Evolutionary conservation across 2,888 invertebrate genomes (phyloP).

Genomic region (Congeria kusceri): DNA sequence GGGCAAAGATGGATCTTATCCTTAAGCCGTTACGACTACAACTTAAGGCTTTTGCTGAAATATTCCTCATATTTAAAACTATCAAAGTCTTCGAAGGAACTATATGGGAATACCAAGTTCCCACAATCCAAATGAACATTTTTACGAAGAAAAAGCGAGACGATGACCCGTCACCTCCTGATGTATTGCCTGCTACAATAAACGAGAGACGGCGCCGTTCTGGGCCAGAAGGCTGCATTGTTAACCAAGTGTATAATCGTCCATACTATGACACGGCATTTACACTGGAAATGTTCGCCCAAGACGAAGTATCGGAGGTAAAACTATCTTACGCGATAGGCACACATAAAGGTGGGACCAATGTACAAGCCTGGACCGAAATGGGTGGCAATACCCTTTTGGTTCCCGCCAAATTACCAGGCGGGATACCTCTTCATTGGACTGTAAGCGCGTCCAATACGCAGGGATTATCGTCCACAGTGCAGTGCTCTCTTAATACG

Average conservation of each 20-base stretch:
- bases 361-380: slow-evolving; percentile 67
- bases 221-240: slow-evolving; percentile 55
- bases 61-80: slow-evolving; percentile 33
- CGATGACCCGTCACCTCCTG: slow-evolving; percentile 60
- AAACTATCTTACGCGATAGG: slow-evolving; percentile 71
- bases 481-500: slow-evolving; percentile 69
- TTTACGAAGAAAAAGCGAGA: slow-evolving; percentile 55
- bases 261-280: slow-evolving; percentile 66
- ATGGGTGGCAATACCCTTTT: slow-evolving; percentile 65
- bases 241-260: slow-evolving; percentile 65
- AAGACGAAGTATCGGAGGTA: slow-evolving; percentile 66
- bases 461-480: slow-evolving; percentile 64
- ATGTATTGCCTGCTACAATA: slow-evolving; percentile 42
- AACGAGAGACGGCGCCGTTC: slow-evolving; percentile 38
- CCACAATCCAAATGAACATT: slow-evolving; percentile 59
- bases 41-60: slow-evolving; percentile 62
- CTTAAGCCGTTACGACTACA: slow-evolving; percentile 59
- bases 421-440: slow-evolving; percentile 73
- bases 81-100: slow-evolving; percentile 62
- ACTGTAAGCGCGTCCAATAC: slow-evolving; percentile 74
- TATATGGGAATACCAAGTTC: slow-evolving; percentile 61
- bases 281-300: slow-evolving; percentile 62
- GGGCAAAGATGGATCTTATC: slow-evolving; percentile 65
- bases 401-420: slow-evolving; percentile 63
- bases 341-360: slow-evolving; percentile 64